Conservation (phyloP, 2,113 vertebrate genomes). For the Cepphus grylle region DNA sequence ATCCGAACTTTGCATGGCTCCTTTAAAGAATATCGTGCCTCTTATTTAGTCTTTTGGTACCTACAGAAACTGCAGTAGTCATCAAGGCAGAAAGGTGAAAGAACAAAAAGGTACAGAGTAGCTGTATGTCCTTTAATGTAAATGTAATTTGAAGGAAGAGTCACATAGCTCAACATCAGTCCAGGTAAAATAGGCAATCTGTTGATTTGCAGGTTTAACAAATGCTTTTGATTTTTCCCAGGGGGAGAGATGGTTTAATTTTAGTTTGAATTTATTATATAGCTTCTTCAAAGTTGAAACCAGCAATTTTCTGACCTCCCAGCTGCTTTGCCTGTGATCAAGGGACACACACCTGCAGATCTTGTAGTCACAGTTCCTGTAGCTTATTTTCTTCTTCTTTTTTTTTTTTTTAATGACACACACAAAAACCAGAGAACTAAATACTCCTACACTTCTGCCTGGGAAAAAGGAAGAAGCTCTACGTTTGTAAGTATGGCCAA, state of each 20-base stretch:
- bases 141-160: conserved; percentile 4
- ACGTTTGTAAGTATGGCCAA: neutral
- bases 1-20: neutral
- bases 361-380: neutral
- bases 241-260: conserved; percentile 1
- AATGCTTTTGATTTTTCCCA: neutral
- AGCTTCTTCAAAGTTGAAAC: conserved; percentile 25
- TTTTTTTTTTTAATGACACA: neutral
- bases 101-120: neutral
- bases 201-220: neutral
- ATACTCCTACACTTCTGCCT: neutral
- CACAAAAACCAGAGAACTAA: neutral
- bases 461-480: neutral
- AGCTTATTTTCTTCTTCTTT: neutral
- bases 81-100: neutral
- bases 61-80: neutral
- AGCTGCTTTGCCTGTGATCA: conserved; percentile 14
- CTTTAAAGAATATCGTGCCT: neutral
- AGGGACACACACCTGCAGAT: neutral
- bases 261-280: conserved; percentile 34
- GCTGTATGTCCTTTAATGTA: neutral
- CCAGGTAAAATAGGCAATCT: neutral
- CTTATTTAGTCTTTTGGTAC: neutral
- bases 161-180: neutral
- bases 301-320: conserved; percentile 18